A percentile compares a stretch with the other conserved stretches of the same genome.
phyloP scores from a whole-genome alignment of 2,888 invertebrate species.

The Eugnorisma glareosa region DNA sequence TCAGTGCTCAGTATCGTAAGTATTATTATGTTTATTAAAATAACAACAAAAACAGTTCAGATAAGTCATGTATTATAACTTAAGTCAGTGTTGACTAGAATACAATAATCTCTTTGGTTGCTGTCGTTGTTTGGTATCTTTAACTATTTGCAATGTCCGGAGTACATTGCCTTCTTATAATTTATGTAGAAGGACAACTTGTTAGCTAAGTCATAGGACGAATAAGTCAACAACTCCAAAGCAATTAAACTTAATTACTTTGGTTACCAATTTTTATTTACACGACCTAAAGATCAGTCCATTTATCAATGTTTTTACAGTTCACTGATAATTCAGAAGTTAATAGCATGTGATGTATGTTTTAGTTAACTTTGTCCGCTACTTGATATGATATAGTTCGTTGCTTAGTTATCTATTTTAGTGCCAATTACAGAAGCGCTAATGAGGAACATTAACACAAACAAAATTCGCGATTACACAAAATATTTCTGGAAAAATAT shows the following conservation, averaged over 20 bases:
- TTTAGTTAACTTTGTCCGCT: constrained; percentile 2
- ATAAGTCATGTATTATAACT: constrained; percentile 47
- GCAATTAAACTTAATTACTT: background rate
- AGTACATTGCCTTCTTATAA: background rate
- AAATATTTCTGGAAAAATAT: background rate
- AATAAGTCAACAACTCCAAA: background rate
- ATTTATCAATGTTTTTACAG: constrained; percentile 14
- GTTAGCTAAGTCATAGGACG: background rate
- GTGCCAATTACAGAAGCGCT: constrained; percentile 24
- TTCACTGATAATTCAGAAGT: constrained; percentile 9
- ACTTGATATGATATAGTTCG: constrained; percentile 11
- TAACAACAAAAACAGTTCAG: constrained; percentile 33
- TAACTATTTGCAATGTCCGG: background rate
- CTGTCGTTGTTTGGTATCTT: background rate
- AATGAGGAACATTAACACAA: constrained; percentile 13
- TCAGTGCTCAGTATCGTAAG: background rate
- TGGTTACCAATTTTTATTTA: background rate
- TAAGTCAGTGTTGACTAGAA: constrained; percentile 61
- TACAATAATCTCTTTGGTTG: constrained; percentile 66
- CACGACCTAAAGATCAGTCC: background rate
- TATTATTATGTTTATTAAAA: constrained; percentile 7
- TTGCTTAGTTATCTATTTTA: constrained; percentile 13
- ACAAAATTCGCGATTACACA: background rate
- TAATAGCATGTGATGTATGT: background rate
- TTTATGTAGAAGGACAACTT: no score